Evolutionary conservation across 2,113 vertebrate genomes (phyloP), one percentile per base, ranked within the genome.

Genomic region (Collichthys lucidus): DNA sequence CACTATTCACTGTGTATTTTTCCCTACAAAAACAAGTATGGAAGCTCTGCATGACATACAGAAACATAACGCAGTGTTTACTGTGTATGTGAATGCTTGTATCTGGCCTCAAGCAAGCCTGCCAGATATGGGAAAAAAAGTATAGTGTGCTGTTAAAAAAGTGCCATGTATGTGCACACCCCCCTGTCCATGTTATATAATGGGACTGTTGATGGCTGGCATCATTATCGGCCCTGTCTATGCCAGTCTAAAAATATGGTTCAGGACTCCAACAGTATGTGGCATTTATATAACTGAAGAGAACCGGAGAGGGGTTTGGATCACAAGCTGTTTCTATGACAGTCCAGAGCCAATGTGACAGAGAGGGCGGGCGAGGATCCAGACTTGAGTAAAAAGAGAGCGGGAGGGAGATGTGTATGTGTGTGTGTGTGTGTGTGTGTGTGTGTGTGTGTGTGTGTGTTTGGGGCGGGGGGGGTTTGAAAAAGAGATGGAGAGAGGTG

Each of bases 211-310:
- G 87, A 82, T 82, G 83, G 74, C 86, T 90, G 84, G 80, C 89
- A 90, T 89, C 87, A 85, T 89, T 89, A 87, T 76, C 49, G 12
- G 68, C 31, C 82, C 88, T 87, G 75, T 83, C 84, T 85, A 31
- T 84, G 84, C 73, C 81, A 55, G 77, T 85, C 88, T 93, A 88
- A 92, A 92, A 92, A 89, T 91, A 93, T 11, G 49, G 61, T 80
- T 80, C 57, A 80, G 77, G 84, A 87, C 68, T 90, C 74, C 74
- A 82, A 82, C 89, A 84, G 82, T 72, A 80, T 86, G 78, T 91
- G 89, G 88, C 78, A 74, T 91, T 92, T 88, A 88, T 91, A 79
- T 85, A 91, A 87, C 80, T 84, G 76, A 86, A 57, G 79, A 78
- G 86, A 86, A 83, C 57, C 81, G 81, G 75, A 88, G 72, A 87